Evolutionary conservation across 1,140 invertebrate species (phyloP), one percentile per base, ranked within the genome.

Genomic region (Penaeus vannamei): DNA sequence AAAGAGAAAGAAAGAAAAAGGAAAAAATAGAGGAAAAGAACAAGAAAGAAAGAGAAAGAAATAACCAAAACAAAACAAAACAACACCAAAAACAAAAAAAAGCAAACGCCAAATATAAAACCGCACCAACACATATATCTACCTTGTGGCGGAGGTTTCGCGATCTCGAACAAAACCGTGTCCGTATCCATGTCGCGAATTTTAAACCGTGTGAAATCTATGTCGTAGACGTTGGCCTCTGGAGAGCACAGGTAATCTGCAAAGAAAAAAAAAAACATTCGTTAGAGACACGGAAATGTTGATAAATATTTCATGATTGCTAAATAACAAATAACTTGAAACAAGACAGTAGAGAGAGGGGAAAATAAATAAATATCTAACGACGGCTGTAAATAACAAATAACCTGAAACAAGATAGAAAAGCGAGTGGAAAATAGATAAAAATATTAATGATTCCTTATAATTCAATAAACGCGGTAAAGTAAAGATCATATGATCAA

Each of bases 191-290:
- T 94, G 93, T 99, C 98, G 86, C 98, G 94, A 90, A 99, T 98
- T 94, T 99, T 98, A 93, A 99, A 99, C 91, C 97, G 95, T 53
- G 98, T 98, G 93, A 99, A 99, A 93, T 99, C 98, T 92, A 99
- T 99, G 91, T 99, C 97, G 94, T 98, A 99, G 84, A 98, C 95
- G 94, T 99, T 99, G 36, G 97, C 98, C 92, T 99, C 97, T 29
- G 97, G 97, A 88, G 96, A 96, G 93, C 98, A 99, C 61, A 99
- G 94, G 93, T 99, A 99, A 92, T 95, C 96, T 97, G 92, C 0
- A 36, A 46, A 46, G 32, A 46, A 79, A 46, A 32, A 1, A 12
- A n/a, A 12, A 8, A 20, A 36, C 0, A 20, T 3, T 17, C 17
- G 32, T 79, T 36, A 46, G 22, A 10, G 1, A 79, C 17, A 36